These are phyloP conservation scores for Trinorchestia longiramus DNA, from an alignment of 1,140 invertebrate genomes.

Conservation along the genomic window DNA sequence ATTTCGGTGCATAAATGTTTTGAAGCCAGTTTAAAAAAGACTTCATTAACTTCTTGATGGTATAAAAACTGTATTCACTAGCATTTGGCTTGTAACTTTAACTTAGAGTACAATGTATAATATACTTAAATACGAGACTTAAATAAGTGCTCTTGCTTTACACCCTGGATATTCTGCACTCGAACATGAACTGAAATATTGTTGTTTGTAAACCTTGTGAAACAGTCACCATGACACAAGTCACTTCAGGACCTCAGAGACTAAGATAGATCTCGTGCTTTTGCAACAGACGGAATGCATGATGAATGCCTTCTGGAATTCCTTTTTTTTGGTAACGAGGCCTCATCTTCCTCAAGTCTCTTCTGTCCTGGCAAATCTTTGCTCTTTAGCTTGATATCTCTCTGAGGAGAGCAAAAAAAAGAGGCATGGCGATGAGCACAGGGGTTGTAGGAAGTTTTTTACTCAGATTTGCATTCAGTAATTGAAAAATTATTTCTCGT, in stretches of 20 bases:
- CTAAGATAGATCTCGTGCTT: not conserved
- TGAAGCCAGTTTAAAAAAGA: too few relatives aligned
- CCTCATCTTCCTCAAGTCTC: not conserved
- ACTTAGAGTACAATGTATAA: too few relatives aligned
- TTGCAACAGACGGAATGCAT: not conserved
- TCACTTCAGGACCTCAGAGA: not conserved
- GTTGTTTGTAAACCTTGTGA: too few relatives aligned
- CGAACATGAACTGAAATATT: not conserved
- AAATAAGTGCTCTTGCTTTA: not conserved
- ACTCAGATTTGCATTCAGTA: too few relatives aligned
- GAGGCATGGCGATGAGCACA: not conserved
- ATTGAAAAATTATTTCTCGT: too few relatives aligned
- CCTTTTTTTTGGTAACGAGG: not conserved
- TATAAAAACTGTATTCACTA: too few relatives aligned
- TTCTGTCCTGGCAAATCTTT: not conserved
- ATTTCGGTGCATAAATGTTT: too few relatives aligned
- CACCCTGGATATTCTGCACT: not conserved
- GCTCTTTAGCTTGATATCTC: not conserved
- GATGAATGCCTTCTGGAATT: not conserved
- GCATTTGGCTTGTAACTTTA: too few relatives aligned
- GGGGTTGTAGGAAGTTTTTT: not conserved
- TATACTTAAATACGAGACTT: not conserved
- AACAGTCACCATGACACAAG: not conserved
- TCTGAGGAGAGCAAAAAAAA: not conserved
- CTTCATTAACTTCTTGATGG: too few relatives aligned